These are phyloP conservation scores for Noctua comes DNA, from an alignment of 2,888 invertebrate species.

Conservation along the genomic window DNA sequence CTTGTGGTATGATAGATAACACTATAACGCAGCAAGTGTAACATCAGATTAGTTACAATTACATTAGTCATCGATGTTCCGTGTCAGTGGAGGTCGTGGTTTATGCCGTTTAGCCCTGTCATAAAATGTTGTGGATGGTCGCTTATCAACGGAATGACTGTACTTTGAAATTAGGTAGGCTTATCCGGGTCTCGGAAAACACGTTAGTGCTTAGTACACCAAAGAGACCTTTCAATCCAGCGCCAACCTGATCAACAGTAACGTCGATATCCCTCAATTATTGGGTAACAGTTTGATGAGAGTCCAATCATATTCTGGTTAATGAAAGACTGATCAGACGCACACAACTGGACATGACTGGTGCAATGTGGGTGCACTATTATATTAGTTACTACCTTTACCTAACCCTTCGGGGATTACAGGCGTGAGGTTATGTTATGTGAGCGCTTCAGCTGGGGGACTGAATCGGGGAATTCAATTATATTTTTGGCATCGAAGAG, in stretches of 20 bases:
- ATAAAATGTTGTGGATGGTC: neutral
- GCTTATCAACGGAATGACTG: neutral
- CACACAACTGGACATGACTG: neutral
- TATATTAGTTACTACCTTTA: neutral
- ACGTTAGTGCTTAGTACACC: neutral
- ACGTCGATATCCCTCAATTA: neutral
- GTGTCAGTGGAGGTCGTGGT: constrained; percentile 21
- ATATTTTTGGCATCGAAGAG: neutral
- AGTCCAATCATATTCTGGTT: neutral
- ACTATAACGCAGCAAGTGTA: constrained; percentile 4
- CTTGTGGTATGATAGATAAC: constrained; percentile 20
- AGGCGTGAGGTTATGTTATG: neutral
- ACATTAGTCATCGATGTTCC: constrained; percentile 33
- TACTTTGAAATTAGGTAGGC: constrained; percentile 6
- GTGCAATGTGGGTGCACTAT: neutral
- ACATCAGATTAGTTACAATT: constrained; percentile 32
- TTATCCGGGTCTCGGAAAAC: neutral
- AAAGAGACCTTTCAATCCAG: neutral
- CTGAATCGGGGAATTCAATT: neutral
- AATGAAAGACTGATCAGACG: neutral
- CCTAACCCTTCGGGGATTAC: no score
- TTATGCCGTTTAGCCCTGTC: neutral
- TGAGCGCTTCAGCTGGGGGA: neutral
- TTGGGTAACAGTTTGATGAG: neutral
- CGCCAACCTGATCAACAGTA: neutral